Evolutionary conservation across 1,140 invertebrate genomes (phyloP), one percentile per base, ranked within the genome.

Genomic region (Oryctes rhinoceros): DNA sequence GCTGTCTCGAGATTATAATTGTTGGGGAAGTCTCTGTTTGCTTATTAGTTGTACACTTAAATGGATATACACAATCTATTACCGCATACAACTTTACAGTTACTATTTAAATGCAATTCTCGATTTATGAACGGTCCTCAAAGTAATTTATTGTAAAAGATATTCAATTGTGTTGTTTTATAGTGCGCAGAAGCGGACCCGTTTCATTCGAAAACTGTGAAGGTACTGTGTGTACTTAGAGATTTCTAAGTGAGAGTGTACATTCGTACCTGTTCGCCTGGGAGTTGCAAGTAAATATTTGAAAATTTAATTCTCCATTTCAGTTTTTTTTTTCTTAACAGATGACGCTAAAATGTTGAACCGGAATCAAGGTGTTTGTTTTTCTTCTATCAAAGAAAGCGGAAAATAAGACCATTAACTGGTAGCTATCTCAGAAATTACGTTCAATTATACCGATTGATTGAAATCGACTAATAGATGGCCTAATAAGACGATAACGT

Each of bases 241-340:
- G 65, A 71, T 71, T 71, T 71, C 65, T 71, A 71, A 71, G 65
- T 71, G 65, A 71, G 65, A 71, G 65, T 71, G 5, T 71, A 37
- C 65, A 10, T 10, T 15, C 24, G 65, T 24, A 37, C 1, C 24
- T 30, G 35, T 9, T 71, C 24, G 35, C 24, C 4, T 24, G 65
- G 18, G 18, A 71, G 65, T 71, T 71, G 20, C 39, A 71, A 24
- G 65, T 37, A 71, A 71, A 71, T 71, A 71, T 71, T 71, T 71
- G 65, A 71, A 35, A 71, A 71, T 71, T 71, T 71, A 71, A 35
- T 71, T 71, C 24, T 71, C 18, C 65, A 30, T 37, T 37, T 71
- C 37, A 10, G 6, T 4, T 71, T 10, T 37, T 71, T 24, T 37
- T 13, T 71, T 71, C 15, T 71, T 11, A 1, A 35, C 18, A 30